phyloP scores from a whole-genome alignment of 2,797 vertebrate species.

The Poecilia picta region DNA sequence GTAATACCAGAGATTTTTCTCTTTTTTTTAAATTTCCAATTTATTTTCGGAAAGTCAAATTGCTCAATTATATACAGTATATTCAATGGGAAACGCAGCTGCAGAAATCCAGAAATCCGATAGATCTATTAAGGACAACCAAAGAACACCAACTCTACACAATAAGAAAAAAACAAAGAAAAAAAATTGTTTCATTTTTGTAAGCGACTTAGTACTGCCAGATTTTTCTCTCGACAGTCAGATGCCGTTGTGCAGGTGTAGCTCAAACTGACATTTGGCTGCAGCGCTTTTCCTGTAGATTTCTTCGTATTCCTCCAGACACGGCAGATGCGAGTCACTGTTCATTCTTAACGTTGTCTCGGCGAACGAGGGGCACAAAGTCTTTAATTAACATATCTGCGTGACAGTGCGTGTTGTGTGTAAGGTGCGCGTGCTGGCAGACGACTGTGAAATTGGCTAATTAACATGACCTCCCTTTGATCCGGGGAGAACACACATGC shows the following conservation, averaged over 20 bases:
- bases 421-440: conserved; percentile 53
- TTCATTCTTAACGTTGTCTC: neutral
- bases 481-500: conserved; percentile 76
- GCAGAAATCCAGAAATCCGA: neutral
- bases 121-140: neutral
- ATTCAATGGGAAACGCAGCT: too few relatives aligned
- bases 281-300: neutral
- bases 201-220: neutral
- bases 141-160: neutral
- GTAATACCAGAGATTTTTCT: too few relatives aligned
- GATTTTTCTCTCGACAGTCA: neutral
- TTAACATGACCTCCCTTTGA: conserved; percentile 83
- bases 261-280: neutral
- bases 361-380: neutral
- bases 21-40: too few relatives aligned
- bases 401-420: conserved; percentile 55
- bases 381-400: conserved; percentile 74
- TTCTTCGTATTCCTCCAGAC: neutral
- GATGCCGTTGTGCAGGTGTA: neutral
- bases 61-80: too few relatives aligned
- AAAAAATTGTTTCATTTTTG: neutral
- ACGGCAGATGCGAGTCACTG: neutral
- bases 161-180: neutral
- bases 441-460: conserved; percentile 79
- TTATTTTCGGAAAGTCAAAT: too few relatives aligned